These are phyloP conservation scores for Nycteola revayana DNA, from an alignment of 2,888 invertebrate species.

Conservation along the genomic window DNA sequence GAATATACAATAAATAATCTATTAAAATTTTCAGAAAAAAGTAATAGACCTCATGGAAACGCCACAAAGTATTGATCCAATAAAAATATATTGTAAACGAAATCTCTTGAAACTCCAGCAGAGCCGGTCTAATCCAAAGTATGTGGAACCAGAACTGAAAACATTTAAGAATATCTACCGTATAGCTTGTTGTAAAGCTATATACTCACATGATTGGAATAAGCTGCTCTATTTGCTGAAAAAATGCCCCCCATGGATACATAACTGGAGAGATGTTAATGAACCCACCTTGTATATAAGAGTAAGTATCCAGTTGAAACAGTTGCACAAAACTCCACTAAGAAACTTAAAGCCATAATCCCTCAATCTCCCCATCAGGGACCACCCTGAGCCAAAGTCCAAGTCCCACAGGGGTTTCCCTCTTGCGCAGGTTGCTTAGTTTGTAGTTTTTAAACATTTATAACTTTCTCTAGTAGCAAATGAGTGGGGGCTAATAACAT, in stretches of 20 bases:
- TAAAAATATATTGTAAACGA: slow-evolving; percentile 42
- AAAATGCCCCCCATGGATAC: slow-evolving; percentile 56
- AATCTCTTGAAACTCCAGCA: slow-evolving; percentile 48
- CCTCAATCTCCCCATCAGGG: no score
- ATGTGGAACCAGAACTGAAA: slow-evolving; percentile 11
- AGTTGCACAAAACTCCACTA: no score
- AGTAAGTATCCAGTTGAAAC: slow-evolving; percentile 48
- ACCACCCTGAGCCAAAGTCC: no score
- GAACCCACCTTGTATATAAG: slow-evolving; percentile 46
- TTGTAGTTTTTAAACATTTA: no score
- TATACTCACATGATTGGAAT: slow-evolving; percentile 68
- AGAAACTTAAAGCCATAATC: no score
- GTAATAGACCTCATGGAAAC: slow-evolving; percentile 43
- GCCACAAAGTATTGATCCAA: slow-evolving; percentile 17
- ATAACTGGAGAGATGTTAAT: slow-evolving; percentile 25
- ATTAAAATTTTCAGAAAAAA: slow-evolving; percentile 50
- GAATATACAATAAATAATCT: no score
- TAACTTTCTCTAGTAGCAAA: no score
- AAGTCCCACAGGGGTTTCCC: no score
- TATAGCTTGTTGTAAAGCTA: slow-evolving; percentile 46
- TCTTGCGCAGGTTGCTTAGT: no score
- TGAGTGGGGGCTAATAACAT: no score
- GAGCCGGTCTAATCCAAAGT: slow-evolving; percentile 20
- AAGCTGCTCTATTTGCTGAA: slow-evolving; percentile 57
- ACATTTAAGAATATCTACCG: slow-evolving; percentile 32